Conservation (phyloP, 2,888 invertebrate genomes). For the Aporophyla nigra region DNA sequence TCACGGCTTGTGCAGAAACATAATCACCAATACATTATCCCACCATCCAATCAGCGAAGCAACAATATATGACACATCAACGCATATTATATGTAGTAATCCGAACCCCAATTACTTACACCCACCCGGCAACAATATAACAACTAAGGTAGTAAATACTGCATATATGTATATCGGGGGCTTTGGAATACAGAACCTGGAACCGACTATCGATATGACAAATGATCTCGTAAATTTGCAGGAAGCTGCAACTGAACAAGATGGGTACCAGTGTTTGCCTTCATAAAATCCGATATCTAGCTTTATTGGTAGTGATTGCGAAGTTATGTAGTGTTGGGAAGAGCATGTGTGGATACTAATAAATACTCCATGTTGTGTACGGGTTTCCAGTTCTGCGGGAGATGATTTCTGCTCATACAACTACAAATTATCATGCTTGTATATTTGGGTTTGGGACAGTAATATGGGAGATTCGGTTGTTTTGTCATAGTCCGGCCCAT, state of each 20-base stretch:
- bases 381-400: slow-evolving; percentile 15
- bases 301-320: slow-evolving; percentile 42
- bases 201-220: slow-evolving; percentile 62
- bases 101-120: slow-evolving; percentile 48
- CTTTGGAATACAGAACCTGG: slow-evolving; percentile 44
- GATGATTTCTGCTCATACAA: neutral
- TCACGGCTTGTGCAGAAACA: slow-evolving; percentile 1
- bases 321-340: slow-evolving; percentile 41
- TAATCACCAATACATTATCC: slow-evolving; percentile 17
- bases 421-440: slow-evolving; percentile 27
- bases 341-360: slow-evolving; percentile 23
- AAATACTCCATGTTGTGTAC: slow-evolving; percentile 21
- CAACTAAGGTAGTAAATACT: slow-evolving; percentile 44
- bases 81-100: slow-evolving; percentile 21
- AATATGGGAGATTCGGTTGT: slow-evolving; percentile 5
- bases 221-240: slow-evolving; percentile 63
- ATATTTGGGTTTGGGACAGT: neutral
- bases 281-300: slow-evolving; percentile 51
- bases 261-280: slow-evolving; percentile 50
- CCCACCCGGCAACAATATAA: slow-evolving; percentile 10
- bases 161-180: slow-evolving; percentile 16
- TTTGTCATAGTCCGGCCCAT: neutral
- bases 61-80: slow-evolving; percentile 24
- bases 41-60: slow-evolving; percentile 32
- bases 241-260: slow-evolving; percentile 57